Evolutionary conservation across 2,113 vertebrate species (phyloP).

Genomic region (Syrmaticus mikado): DNA sequence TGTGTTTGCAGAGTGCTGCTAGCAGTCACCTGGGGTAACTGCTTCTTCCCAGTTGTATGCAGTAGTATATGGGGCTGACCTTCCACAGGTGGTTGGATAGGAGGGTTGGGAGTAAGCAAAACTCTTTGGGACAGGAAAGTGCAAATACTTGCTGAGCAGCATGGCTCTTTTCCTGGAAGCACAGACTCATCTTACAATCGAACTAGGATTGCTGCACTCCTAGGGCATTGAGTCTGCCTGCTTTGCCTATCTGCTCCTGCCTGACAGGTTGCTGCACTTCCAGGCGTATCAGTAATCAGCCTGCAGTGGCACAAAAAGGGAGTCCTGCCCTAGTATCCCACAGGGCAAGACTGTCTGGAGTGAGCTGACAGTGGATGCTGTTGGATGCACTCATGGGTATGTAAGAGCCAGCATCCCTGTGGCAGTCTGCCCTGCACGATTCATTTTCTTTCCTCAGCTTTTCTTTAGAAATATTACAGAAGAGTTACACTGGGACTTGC

Average conservation of each 20-base stretch:
- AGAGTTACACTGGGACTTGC: neutral
- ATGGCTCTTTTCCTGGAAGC: neutral
- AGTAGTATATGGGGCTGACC: neutral
- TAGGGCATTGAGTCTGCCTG: neutral
- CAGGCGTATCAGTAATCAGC: neutral
- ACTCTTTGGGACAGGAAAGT: neutral
- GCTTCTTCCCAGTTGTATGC: neutral
- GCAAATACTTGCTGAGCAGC: neutral
- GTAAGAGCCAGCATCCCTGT: neutral
- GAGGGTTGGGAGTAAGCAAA: rapidly evolving
- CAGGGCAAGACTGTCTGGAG: neutral
- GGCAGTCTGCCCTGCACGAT: neutral
- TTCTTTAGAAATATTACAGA: neutral
- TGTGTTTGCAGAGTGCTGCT: neutral
- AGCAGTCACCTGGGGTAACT: neutral
- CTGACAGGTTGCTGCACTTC: neutral
- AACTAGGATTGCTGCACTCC: neutral
- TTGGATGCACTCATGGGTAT: neutral
- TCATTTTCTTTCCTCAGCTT: neutral
- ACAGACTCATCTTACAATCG: neutral
- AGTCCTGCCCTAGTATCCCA: rapidly evolving
- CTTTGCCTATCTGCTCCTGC: neutral
- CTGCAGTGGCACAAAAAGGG: neutral
- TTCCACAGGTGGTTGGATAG: neutral
- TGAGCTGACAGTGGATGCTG: neutral